Conservation (phyloP, 1,140 invertebrate species). For the Rhysida immarginata region DNA sequence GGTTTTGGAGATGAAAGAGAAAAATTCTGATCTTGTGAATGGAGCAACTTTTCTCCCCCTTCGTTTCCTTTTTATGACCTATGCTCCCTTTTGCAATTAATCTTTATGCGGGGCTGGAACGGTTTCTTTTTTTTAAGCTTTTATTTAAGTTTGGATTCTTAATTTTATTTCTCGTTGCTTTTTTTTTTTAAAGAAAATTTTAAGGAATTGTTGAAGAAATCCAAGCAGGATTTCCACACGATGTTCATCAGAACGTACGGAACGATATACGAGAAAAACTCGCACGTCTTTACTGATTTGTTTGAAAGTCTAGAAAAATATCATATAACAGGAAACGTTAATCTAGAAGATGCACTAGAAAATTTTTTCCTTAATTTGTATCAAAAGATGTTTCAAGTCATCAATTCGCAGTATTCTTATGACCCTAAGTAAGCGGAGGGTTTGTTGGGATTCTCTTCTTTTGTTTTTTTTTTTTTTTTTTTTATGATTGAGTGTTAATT, state of each 20-base stretch:
- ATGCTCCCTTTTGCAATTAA: no score
- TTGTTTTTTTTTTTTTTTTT: no score
- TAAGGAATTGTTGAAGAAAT: slow-evolving; percentile 59
- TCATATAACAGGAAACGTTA: slow-evolving; percentile 61
- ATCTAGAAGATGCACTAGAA: slow-evolving; percentile 73
- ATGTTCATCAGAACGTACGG: slow-evolving; percentile 95
- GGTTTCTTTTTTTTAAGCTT: no score
- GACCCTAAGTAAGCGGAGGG: slow-evolving; percentile 59
- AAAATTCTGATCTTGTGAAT: no score
- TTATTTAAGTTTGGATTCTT: no score
- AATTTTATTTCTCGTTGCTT: slow-evolving; percentile 9
- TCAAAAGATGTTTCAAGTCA: slow-evolving; percentile 88
- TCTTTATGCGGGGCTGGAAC: no score
- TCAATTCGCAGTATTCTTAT: slow-evolving; percentile 80
- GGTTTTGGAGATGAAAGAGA: no score
- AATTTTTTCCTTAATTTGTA: slow-evolving; percentile 84
- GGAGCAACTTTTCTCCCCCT: no score
- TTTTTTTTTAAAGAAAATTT: slow-evolving; percentile 56
- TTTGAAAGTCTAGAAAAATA: slow-evolving; percentile 82
- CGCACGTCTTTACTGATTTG: slow-evolving; percentile 78
- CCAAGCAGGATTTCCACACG: slow-evolving; percentile 69
- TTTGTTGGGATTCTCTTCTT: no score
- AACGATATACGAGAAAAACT: slow-evolving; percentile 82
- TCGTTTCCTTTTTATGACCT: no score
- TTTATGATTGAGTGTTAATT: no score